Base-by-base conservation (phyloP, 2,113 vertebrate genomes). In the Ancistrus triradiatus region DNA sequence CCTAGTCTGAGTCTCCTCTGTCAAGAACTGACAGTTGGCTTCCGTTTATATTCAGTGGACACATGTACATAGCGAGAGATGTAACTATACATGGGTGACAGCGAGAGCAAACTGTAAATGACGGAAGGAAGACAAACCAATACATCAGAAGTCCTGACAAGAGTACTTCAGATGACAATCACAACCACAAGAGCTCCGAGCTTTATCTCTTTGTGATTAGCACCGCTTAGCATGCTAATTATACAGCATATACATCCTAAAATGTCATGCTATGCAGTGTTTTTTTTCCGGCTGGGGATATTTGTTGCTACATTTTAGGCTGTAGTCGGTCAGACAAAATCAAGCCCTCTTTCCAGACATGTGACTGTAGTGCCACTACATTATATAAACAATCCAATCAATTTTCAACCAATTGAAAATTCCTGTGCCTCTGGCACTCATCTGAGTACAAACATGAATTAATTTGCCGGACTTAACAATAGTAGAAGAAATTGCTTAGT, bases 11-110 rank as follows among this genome's bases (percentile, higher is more conserved):
- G 74, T 77, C 70, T 75, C 78, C 82, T 81, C 86, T 86, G 84
- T 84, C 70, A 79, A 46, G 70, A 72, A 61, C 65, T 72, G 78
- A 79, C 82, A 78, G 64, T 73, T 77, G 84, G 69, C 82, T 86
- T 80, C 80, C 78, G 79, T 83, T 81, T 85, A 80, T 77, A 80
- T 83, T 83, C 79, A 79, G 42, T 68, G 51, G 78, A 81, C 81
- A 79, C 78, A 71, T 74, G 66, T 77, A 63, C 78, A 47, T 40
- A 68, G 21, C 35, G 70, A 61, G 75, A 82, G 81, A 79, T 72
- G 80, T 69, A 62, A 82, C 81, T 82, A 78, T 70, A 65, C 35
- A 24, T 69, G 76, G 66, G 79, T 76, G 77, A 76, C 70, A 77
- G 81, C 77, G 65, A 65, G 74, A 74, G 70, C 68, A 75, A 63